Conservation (phyloP, 2,113 vertebrate species). For the Trinectes maculatus region DNA sequence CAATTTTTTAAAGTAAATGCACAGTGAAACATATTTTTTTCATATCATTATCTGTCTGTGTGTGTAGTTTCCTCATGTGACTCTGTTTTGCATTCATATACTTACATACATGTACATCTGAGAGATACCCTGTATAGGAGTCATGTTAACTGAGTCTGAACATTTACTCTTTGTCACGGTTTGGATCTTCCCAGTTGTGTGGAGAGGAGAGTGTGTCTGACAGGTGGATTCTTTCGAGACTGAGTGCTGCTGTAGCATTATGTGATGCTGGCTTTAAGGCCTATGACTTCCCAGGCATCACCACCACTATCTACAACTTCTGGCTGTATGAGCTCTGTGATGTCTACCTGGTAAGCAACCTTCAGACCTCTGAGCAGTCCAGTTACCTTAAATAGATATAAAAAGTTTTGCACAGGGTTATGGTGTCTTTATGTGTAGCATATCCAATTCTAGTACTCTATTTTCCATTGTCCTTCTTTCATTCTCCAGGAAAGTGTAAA, state of each 20-base stretch:
- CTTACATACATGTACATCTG: not conserved
- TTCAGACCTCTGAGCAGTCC: not conserved
- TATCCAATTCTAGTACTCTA: not conserved
- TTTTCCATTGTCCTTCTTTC: not conserved
- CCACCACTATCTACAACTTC: constrained; percentile 90
- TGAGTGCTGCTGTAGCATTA: constrained; percentile 83
- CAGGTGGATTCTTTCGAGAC: constrained; percentile 89
- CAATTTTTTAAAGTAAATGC: constrained; percentile 2
- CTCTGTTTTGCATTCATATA: constrained; percentile 17
- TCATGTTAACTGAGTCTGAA: constrained; percentile 19
- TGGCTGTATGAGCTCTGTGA: constrained; percentile 95
- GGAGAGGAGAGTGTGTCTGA: constrained; percentile 85
- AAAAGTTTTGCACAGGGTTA: not conserved
- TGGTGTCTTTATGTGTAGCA: not conserved
- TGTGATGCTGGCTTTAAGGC: constrained; percentile 83
- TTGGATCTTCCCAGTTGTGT: constrained; percentile 70
- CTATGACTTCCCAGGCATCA: constrained; percentile 89
- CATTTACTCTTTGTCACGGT: not conserved
- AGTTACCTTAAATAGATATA: not conserved
- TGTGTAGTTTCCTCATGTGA: constrained; percentile 2
- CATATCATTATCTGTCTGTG: not conserved
- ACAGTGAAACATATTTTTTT: not conserved
- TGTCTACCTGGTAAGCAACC: constrained; percentile 85
- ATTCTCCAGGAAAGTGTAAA: constrained; percentile 87
- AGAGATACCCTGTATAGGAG: not conserved